phyloP scores from a whole-genome alignment of 1,140 invertebrate species.

The Trichonephila clavata region DNA sequence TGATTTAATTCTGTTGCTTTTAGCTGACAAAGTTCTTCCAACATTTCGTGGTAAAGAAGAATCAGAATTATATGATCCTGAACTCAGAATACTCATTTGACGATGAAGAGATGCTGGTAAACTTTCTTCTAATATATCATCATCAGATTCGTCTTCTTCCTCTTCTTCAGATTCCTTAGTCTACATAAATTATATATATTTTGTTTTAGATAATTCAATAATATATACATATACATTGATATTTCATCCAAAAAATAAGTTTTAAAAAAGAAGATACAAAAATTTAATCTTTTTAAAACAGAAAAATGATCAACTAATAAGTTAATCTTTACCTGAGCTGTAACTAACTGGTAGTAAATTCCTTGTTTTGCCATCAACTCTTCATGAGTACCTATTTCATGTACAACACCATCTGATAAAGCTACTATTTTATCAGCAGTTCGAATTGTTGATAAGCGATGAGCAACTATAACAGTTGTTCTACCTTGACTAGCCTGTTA shows the following conservation, averaged over 20 bases:
- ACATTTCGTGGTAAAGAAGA: constrained; percentile 4
- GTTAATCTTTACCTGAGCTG: constrained; percentile 65
- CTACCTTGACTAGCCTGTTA: constrained; percentile 84
- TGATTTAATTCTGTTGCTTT: background rate
- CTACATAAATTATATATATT: constrained; percentile 13
- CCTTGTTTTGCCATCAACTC: constrained; percentile 83
- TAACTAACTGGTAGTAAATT: constrained; percentile 77
- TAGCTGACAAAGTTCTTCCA: constrained; percentile 47
- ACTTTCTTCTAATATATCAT: constrained; percentile 63
- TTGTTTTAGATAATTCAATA: background rate
- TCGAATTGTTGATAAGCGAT: constrained; percentile 94
- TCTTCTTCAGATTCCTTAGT: constrained; percentile 66
- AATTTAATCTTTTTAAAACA: background rate
- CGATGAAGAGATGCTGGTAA: constrained; percentile 27
- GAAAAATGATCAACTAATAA: background rate
- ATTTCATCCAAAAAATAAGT: background rate
- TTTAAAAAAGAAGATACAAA: too few relatives aligned
- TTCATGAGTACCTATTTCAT: constrained; percentile 94
- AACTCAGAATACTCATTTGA: constrained; percentile 69
- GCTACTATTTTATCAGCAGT: constrained; percentile 96
- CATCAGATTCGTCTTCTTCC: constrained; percentile 62
- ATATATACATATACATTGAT: background rate
- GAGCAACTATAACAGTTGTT: constrained; percentile 95
- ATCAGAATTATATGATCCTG: constrained; percentile 56
- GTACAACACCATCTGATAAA: constrained; percentile 92